Base-by-base conservation (phyloP, 2,797 vertebrate species). In the Morus bassanus region DNA sequence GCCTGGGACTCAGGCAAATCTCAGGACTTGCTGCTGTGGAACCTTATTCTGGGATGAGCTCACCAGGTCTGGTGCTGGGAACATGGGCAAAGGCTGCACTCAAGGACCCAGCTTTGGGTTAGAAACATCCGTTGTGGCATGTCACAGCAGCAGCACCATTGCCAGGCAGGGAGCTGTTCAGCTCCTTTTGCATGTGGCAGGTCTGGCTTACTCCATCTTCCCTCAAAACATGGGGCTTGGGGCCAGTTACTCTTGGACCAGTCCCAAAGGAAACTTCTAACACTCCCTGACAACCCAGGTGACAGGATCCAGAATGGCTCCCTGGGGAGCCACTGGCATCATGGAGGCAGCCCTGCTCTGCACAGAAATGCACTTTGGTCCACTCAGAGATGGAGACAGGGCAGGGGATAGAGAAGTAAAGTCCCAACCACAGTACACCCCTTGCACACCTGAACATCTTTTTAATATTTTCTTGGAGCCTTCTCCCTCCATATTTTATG, bases 111-210 rank as follows among this genome's bases (percentile, higher is more conserved):
- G 35, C 19, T 78, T 31, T 45, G 80, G 25, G 28, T 37, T 21
- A 56, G 19, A 31, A 74, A 57, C 6, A 7, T 21, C 83, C 61
- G 13, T 19, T 3, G 0, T 10, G 51, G 41, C 41, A 37, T 0
- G 1, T 9, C 57, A 30, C 60, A 86, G 82, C 83, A 85, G 56
- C 75, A 75, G 46, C 64, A 30, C 2, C 13, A 2, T 6, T 21
- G 61, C 67, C 60, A 37, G 59, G 41, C 50, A 48, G 24, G 22
- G 23, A 65, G 23, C 30, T 0, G 0, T 16, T 24, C 31, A 39
- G 60, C 22, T 64, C 25, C 65, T 64, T 33, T 24, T 7, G 27
- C 25, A 13, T 9, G 12, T 0, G 0, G 35, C n/a, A 59, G 45
- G 14, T 28, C 63, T 53, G 27, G 5, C 70, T 84, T 12, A 11